Conservation (phyloP, 2,888 invertebrate species). For the Thalpophila matura region DNA sequence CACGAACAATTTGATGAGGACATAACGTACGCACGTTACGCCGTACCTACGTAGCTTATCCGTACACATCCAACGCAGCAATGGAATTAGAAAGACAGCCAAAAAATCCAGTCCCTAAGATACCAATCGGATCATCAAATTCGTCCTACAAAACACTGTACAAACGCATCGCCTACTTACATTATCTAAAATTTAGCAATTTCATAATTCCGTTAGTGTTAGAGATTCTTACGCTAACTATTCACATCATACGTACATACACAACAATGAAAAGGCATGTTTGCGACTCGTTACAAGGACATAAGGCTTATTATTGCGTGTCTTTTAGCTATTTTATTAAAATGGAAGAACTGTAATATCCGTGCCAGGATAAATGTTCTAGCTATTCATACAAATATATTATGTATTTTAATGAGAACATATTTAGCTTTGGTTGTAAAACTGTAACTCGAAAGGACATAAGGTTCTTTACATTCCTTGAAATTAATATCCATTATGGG, state of each 20-base stretch:
- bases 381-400: neutral
- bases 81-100: no score
- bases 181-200: conserved; percentile 62
- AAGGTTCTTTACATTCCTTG: neutral
- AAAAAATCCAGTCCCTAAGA: no score
- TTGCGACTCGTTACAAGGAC: conserved; percentile 71
- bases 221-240: conserved; percentile 81
- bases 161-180: conserved; percentile 56
- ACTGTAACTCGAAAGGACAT: neutral
- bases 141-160: conserved; percentile 53
- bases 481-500: neutral
- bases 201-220: conserved; percentile 60
- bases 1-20: no score
- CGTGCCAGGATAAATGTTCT: neutral
- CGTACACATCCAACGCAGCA: no score
- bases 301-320: conserved; percentile 68
- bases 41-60: no score
- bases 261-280: conserved; percentile 84
- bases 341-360: conserved; percentile 19
- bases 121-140: neutral
- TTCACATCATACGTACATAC: conserved; percentile 72
- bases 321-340: conserved; percentile 29
- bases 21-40: no score
- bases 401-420: neutral
- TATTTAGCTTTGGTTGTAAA: no score